Evolutionary conservation across 2,797 vertebrate species (phyloP).

Genomic region (Acrocephalus scirpaceus): DNA sequence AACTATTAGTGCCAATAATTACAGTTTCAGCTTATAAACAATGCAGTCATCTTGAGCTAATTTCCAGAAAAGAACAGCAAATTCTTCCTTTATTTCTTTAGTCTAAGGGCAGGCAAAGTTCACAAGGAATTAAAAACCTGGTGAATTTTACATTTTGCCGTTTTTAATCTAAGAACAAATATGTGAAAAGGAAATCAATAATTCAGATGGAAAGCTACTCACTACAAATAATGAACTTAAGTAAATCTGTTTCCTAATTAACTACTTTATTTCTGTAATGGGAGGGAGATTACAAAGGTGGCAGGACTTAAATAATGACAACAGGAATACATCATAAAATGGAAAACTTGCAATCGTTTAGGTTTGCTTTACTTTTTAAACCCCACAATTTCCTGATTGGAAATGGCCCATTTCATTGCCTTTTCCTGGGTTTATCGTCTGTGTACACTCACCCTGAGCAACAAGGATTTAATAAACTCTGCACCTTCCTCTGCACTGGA

Average conservation of each 20-base stretch:
- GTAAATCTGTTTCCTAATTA: slow-evolving; percentile 35
- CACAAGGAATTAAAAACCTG: not conserved
- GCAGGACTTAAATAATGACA: not conserved
- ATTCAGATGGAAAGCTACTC: slow-evolving; percentile 10
- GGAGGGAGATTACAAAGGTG: not conserved
- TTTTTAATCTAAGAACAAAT: slow-evolving; percentile 1
- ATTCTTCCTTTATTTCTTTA: slow-evolving; percentile 17
- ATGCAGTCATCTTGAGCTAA: not conserved
- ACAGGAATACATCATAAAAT: slow-evolving; percentile 7
- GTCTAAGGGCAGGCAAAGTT: not conserved
- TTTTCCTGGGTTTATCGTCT: slow-evolving; percentile 13
- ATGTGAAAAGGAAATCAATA: slow-evolving; percentile 26
- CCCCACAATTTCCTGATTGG: slow-evolving; percentile 23
- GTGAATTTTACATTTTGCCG: not conserved
- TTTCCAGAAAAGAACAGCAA: slow-evolving; percentile 13
- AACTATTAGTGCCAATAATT: not conserved
- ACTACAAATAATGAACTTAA: slow-evolving; percentile 30
- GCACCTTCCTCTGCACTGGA: not conserved
- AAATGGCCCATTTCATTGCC: slow-evolving; percentile 13
- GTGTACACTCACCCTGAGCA: not conserved
- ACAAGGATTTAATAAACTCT: not conserved
- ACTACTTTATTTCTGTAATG: not conserved
- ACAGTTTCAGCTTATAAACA: not conserved
- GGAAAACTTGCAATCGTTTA: not conserved
- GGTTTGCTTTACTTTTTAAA: slow-evolving; percentile 14